Percentiles rank a stretch among this genome's conserved stretches.
Evolutionary conservation across 2,888 invertebrate species (phyloP).

Genomic region (Melinopterus prodromus): DNA sequence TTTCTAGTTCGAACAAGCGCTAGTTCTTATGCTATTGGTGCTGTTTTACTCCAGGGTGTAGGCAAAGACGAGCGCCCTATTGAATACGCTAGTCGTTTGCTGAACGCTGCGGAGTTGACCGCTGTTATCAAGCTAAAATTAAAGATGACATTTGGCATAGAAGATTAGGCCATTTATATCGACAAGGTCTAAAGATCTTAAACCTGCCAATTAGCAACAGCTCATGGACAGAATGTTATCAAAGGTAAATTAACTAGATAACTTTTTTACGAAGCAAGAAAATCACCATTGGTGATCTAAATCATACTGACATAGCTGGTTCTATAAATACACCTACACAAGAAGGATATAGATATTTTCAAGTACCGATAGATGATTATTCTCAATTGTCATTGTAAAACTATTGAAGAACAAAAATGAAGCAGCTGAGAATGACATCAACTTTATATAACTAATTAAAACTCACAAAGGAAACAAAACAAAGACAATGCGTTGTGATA

Average conservation of each 20-base stretch:
- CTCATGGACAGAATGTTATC: not conserved
- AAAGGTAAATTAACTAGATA: constrained; percentile 4
- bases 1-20: no score
- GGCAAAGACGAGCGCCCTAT: no score
- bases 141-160: constrained; percentile 13
- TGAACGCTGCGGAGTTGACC: no score
- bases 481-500: constrained; percentile 36
- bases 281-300: constrained; percentile 27
- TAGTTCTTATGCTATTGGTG: no score
- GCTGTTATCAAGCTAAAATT: not conserved
- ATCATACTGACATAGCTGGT: constrained; percentile 28
- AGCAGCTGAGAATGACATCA: constrained; percentile 30
- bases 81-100: no score
- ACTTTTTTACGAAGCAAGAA: not conserved
- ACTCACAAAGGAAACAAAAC: constrained; percentile 33
- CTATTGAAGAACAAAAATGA: constrained; percentile 27
- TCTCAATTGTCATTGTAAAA: constrained; percentile 36
- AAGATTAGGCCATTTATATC: constrained; percentile 29
- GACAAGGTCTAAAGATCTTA: constrained; percentile 28
- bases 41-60: no score
- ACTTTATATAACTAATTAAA: constrained; percentile 29
- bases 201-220: constrained; percentile 12
- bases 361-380: constrained; percentile 41
- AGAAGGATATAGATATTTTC: constrained; percentile 40
- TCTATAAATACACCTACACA: constrained; percentile 24